Evolutionary conservation across 2,888 invertebrate genomes (phyloP).

Genomic region (Pyrrhia umbra): DNA sequence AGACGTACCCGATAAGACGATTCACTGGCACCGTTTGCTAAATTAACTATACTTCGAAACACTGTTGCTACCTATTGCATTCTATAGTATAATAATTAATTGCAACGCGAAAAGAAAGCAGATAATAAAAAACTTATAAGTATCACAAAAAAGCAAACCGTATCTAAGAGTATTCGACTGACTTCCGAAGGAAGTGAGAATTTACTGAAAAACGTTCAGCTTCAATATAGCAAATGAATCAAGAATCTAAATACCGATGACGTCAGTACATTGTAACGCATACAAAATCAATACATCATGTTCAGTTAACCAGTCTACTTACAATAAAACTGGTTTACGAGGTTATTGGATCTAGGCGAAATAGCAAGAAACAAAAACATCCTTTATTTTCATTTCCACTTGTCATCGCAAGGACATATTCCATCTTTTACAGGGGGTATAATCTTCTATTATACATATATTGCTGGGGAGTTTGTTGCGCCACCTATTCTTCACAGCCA

Average conservation of each 20-base stretch:
- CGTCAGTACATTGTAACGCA: constrained; percentile 52
- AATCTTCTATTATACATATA: too few relatives aligned
- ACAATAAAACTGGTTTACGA: constrained; percentile 4
- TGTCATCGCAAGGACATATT: neutral
- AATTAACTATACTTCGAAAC: constrained; percentile 53
- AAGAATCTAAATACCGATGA: constrained; percentile 59
- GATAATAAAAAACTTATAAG: neutral
- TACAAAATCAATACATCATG: constrained; percentile 42
- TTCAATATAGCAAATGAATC: constrained; percentile 57
- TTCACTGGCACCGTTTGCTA: constrained; percentile 64
- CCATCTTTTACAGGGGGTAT: too few relatives aligned
- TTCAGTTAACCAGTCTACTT: constrained; percentile 34
- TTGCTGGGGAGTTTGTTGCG: too few relatives aligned
- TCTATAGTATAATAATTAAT: neutral
- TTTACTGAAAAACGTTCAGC: constrained; percentile 51
- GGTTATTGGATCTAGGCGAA: constrained; percentile 13
- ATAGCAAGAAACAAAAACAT: neutral
- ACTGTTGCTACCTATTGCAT: constrained; percentile 25
- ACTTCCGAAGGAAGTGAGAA: constrained; percentile 49
- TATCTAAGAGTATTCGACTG: constrained; percentile 23
- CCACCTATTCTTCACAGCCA: too few relatives aligned
- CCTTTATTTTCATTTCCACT: constrained; percentile 4
- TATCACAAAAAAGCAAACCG: constrained; percentile 12
- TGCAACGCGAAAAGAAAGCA: neutral
- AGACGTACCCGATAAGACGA: constrained; percentile 70